Evolutionary conservation across 2,797 vertebrate species (phyloP).

Genomic region (Pogonophryne albipinna): DNA sequence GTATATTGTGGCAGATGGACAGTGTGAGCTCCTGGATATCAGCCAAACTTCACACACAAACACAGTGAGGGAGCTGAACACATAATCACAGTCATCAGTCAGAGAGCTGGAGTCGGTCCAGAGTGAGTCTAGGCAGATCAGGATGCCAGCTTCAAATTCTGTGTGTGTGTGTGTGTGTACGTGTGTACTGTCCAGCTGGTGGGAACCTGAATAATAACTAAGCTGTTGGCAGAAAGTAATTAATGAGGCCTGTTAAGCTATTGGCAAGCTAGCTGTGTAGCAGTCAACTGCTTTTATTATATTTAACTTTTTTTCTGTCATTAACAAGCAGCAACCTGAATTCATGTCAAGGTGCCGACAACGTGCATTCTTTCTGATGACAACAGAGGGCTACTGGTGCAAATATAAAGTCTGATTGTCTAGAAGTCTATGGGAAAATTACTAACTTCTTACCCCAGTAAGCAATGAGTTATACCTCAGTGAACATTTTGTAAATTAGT

Average conservation of each 20-base stretch:
- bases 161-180: conserved; percentile 13
- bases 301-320: not conserved
- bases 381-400: too few species aligned
- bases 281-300: conserved; percentile 2
- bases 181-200: conserved; percentile 37
- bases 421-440: too few species aligned
- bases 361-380: too few species aligned
- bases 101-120: conserved; percentile 58
- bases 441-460: too few species aligned
- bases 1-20: conserved; percentile 53
- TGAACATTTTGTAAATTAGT: too few species aligned
- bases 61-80: conserved; percentile 20
- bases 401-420: too few species aligned
- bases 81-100: conserved; percentile 62
- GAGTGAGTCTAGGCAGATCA: conserved; percentile 55
- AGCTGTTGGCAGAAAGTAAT: conserved; percentile 47
- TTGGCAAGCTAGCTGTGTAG: conserved; percentile 2
- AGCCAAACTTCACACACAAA: conserved; percentile 30
- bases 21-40: conserved; percentile 45
- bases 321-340: too few species aligned
- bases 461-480: too few species aligned
- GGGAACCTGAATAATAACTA: conserved; percentile 34
- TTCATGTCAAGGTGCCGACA: too few species aligned
- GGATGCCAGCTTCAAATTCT: conserved; percentile 59
- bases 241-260: conserved; percentile 37